Conservation (phyloP, 2,797 vertebrate genomes). For the Rhinoraja longicauda region DNA sequence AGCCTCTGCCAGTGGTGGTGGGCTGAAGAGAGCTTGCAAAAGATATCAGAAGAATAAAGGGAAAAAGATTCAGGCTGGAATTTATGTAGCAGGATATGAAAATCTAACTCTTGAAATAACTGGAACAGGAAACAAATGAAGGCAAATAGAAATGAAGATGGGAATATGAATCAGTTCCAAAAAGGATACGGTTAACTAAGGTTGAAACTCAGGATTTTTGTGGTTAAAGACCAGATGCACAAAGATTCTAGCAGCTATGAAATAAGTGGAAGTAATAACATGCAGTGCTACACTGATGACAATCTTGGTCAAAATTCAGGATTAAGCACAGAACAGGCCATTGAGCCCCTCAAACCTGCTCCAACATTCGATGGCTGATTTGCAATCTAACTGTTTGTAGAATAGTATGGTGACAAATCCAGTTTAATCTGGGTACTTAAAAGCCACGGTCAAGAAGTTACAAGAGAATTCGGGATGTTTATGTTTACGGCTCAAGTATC, state of each 20-base stretch:
- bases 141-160: background rate
- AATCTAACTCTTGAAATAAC: background rate
- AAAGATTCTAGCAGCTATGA: background rate
- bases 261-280: background rate
- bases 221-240: background rate
- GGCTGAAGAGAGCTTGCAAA: background rate
- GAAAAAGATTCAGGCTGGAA: background rate
- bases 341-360: background rate
- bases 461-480: background rate
- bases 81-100: background rate
- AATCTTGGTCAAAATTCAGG: background rate
- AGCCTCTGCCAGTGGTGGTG: background rate
- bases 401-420: background rate
- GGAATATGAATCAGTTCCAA: background rate
- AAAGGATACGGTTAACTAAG: background rate
- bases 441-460: background rate
- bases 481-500: too few relatives aligned
- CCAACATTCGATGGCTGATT: background rate
- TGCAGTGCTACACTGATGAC: background rate
- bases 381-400: background rate
- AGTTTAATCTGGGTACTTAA: background rate
- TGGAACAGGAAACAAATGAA: background rate
- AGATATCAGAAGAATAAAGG: background rate
- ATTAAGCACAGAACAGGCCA: background rate
- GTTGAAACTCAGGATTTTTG: background rate